Base-by-base conservation (phyloP, 2,797 vertebrate species). In the Clarias pachynema region DNA sequence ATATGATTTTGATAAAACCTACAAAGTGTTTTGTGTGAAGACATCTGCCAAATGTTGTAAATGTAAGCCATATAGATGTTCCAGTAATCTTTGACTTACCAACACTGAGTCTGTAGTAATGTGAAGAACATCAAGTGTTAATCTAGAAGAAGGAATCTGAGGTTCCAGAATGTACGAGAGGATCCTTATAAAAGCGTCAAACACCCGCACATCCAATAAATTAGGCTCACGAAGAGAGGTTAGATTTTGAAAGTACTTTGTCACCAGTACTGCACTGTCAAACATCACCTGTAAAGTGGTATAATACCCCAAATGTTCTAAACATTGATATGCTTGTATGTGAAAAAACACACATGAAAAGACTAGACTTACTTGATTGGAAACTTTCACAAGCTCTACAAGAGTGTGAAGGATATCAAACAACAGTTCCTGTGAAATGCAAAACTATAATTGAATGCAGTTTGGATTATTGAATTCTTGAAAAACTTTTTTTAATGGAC, bases 131-230 rank as follows among this genome's bases (percentile, higher is more conserved):
- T 95, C 92, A 16, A 88, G 83, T 0, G 89, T 89, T 4, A 85
- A 81, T 74, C 82, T 6, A n/a, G n/a, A 87, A 82, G 84, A 87
- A n/a, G 65, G 14, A 26, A 73, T 57, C 34, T 84, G 80, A 57
- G 89, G 88, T 83, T 95, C 93, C 86, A 96, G 91, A 78, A 92
- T 88, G 87, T 84, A 66, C 3, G 95, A 93, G 40, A 96, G 85
- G 59, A 96, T 83, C 1, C 79, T 73, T 12, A 96, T n/a, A 66
- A 96, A 80, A 4, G 88, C 83, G 34, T 84, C 68, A 40, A 94
- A 75, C 0, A 81, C 88, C 70, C 82, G 26, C 74, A 75, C 83
- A 66, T 94, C 89, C 65, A 89, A 16, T 53, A 24, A 4, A 80
- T 78, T 73, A 10, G 88, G 72, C 6, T 89, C 74, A 20, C 53